Percentiles rank a stretch among this genome's conserved stretches.
Conservation (phyloP, 2,888 invertebrate species). For the Phania funesta region DNA sequence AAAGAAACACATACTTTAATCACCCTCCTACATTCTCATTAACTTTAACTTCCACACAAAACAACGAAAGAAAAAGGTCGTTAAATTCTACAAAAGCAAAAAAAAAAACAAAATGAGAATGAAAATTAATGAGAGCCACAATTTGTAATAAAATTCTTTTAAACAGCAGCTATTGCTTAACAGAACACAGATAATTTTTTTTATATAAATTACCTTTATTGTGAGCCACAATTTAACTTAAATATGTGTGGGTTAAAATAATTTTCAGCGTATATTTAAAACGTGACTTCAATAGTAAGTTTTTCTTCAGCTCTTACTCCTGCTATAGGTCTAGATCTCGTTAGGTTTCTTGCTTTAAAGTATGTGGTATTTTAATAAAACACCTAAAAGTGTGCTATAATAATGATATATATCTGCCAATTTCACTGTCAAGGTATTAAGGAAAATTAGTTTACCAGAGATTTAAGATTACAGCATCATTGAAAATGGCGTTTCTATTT, state of each 20-base stretch:
- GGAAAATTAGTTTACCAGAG: conserved; percentile 78
- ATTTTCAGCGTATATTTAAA: conserved; percentile 40
- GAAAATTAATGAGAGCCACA: conserved; percentile 34
- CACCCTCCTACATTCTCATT: neutral
- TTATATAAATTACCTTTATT: conserved; percentile 39
- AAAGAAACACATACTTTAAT: conserved; percentile 4
- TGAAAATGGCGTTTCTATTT: conserved; percentile 69
- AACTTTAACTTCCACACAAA: neutral
- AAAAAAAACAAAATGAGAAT: neutral
- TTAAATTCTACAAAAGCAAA: neutral
- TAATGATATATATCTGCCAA: conserved; percentile 72
- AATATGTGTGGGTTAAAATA: conserved; percentile 10
- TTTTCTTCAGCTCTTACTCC: neutral
- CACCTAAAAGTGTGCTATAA: conserved; percentile 66
- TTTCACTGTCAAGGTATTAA: conserved; percentile 78
- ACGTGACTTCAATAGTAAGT: conserved; percentile 61
- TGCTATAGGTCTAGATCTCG: neutral
- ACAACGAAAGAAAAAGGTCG: neutral
- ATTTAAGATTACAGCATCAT: conserved; percentile 71
- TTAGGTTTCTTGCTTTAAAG: conserved; percentile 5
- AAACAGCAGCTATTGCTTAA: conserved; percentile 21
- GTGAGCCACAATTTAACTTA: neutral
- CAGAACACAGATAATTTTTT: conserved; percentile 8
- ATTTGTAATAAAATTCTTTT: conserved; percentile 33
- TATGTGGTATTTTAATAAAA: conserved; percentile 27